Percentiles rank a stretch among this genome's conserved stretches.
Evolutionary conservation across 2,797 vertebrate species (phyloP).

Genomic region (Anas capensis): DNA sequence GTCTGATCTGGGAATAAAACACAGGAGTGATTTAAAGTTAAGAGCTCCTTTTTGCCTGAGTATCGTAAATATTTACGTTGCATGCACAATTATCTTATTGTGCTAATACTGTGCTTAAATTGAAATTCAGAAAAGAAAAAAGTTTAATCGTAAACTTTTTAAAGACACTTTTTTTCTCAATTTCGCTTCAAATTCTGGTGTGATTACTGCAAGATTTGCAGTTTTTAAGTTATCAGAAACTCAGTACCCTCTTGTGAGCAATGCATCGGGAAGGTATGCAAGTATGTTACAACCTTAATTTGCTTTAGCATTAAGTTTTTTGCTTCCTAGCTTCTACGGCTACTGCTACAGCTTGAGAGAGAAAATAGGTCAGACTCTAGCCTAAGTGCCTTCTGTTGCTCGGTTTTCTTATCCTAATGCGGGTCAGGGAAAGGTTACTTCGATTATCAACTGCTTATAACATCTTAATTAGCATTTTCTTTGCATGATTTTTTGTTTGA

Average conservation of each 20-base stretch:
- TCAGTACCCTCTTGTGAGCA: background rate
- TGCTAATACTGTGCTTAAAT: background rate
- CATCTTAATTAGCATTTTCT: slow-evolving; percentile 51
- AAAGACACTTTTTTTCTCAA: background rate
- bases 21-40: background rate
- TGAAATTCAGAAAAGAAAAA: background rate
- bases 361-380: slow-evolving; percentile 23
- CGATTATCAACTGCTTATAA: slow-evolving; percentile 5
- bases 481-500: slow-evolving; percentile 23
- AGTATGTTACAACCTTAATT: background rate
- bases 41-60: background rate
- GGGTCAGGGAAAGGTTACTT: slow-evolving; percentile 57
- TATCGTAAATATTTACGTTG: background rate
- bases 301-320: background rate
- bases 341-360: background rate
- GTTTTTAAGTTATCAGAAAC: background rate
- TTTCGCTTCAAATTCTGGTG: background rate
- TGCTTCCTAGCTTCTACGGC: background rate
- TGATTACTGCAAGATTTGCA: background rate
- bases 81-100: background rate
- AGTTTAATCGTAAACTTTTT: background rate
- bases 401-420: slow-evolving; percentile 53
- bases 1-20: slow-evolving; percentile 74
- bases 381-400: slow-evolving; percentile 54
- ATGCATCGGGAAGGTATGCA: background rate